Base-by-base conservation (phyloP, 1,140 invertebrate genomes). In the Drosophila miranda region DNA sequence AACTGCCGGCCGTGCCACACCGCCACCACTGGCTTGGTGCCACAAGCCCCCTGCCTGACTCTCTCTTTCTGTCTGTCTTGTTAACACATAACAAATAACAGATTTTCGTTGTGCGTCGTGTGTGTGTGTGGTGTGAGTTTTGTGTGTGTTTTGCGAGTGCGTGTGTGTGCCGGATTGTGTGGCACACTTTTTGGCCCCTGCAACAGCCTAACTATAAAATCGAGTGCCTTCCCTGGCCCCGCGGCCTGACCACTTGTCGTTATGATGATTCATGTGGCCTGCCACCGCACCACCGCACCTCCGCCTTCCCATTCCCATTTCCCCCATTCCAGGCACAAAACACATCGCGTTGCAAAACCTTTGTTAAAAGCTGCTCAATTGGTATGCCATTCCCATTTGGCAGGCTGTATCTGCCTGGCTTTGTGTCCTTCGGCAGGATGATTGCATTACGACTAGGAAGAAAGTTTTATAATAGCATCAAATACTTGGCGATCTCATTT, bases 61-160 rank as follows among this genome's bases (percentile, higher is more conserved):
- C 46, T n/a, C 62, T 61, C 21, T 43, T 14, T 21, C 53, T 23
- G n/a, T n/a, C n/a, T n/a, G 54, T 60, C 81, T 80, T 83, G 79
- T 83, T 83, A 83, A 83, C 79, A 83, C 79, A 69, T 64, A 83
- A 83, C 79, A 83, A 84, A 86, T 81, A 81, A 81, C 69, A 81
- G 60, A 77, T 76, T 80, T 75, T 44, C 70, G 30, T 51, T 66
- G 59, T 74, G 70, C 51, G 59, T 64, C 16, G 9, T 60, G 59
- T 64, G n/a, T n/a, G n/a, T n/a, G 9, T 60, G 13, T 54, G 66
- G 34, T 13, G 34, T 38, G 34, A 38, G 11, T 38, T 38, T 13
- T 48, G 48, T 13, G 43, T 68, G 48, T 56, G 56, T 66, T 56
- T 56, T 30, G 11, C 11, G 34, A 38, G 14, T 69, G 48, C 34